Evolutionary conservation across 30 jellyfish, hydroid and myxozoan species (phyloP).

Genomic region (Euphysa ruthae): DNA sequence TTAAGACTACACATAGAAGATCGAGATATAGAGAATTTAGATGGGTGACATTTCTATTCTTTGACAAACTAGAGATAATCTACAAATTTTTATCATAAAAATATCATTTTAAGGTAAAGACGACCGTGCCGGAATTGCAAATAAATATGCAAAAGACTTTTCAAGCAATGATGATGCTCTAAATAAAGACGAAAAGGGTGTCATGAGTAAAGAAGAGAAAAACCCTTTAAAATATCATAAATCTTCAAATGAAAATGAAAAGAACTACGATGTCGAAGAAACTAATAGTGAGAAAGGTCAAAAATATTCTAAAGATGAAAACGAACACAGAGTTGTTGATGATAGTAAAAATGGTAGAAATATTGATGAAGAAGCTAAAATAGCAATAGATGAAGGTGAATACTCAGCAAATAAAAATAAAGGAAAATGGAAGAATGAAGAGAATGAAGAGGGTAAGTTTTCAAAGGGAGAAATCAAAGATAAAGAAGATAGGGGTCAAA

Average conservation of each 20-base stretch:
- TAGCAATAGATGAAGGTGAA: neutral
- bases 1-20: no score
- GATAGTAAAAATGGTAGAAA: conserved; percentile 25
- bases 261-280: neutral
- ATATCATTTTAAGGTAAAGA: no score
- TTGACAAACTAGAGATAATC: no score
- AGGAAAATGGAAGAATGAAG: neutral
- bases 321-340: conserved; percentile 1
- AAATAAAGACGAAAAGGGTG: no score
- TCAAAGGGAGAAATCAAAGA: neutral
- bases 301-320: conserved; percentile 5
- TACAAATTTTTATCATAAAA: no score
- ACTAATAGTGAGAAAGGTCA: neutral
- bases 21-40: no score
- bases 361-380: neutral
- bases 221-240: conserved; percentile 46
- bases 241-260: conserved; percentile 38
- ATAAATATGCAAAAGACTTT: no score
- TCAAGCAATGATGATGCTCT: no score
- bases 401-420: neutral
- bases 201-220: no score
- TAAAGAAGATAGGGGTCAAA: conserved; percentile 11
- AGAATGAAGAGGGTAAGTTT: neutral
- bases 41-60: no score
- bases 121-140: no score